A percentile compares a stretch with the other conserved stretches of the same genome.
Evolutionary conservation across 2,113 vertebrate species (phyloP).

Genomic region (Poeciliopsis turrubarensis): DNA sequence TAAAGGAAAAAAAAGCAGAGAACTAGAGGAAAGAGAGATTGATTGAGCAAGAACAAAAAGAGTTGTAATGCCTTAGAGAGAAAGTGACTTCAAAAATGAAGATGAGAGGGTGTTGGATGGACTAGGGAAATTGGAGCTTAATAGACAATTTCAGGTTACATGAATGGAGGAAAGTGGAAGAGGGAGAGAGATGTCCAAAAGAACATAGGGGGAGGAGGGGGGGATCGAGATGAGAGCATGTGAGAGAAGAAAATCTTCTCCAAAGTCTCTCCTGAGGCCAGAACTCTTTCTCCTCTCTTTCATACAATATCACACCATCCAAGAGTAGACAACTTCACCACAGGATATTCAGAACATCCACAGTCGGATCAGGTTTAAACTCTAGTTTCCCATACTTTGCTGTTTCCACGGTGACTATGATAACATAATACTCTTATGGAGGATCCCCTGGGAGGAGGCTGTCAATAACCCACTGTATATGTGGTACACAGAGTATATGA

Average conservation of each 20-base stretch:
- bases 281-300: slow-evolving; percentile 48
- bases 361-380: slow-evolving; percentile 55
- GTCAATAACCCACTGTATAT: slow-evolving; percentile 63
- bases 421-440: slow-evolving; percentile 41
- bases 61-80: slow-evolving; percentile 12
- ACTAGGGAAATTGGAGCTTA: slow-evolving; percentile 30
- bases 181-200: slow-evolving; percentile 38
- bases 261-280: slow-evolving; percentile 59
- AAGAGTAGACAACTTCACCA: slow-evolving; percentile 36
- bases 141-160: slow-evolving; percentile 53
- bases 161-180: slow-evolving; percentile 48
- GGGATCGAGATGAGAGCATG: slow-evolving; percentile 9
- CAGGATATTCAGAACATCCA: slow-evolving; percentile 44
- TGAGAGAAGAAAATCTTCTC: slow-evolving; percentile 39
- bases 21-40: neutral
- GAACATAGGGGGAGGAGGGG: slow-evolving; percentile 16
- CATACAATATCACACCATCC: slow-evolving; percentile 50
- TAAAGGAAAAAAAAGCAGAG: slow-evolving; percentile 14
- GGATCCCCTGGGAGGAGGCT: slow-evolving; percentile 62
- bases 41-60: neutral
- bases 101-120: slow-evolving; percentile 20
- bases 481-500: slow-evolving; percentile 62
- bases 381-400: slow-evolving; percentile 50
- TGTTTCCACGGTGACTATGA: slow-evolving; percentile 49
- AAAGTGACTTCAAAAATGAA: slow-evolving; percentile 4